Percentiles rank a stretch among this genome's conserved stretches.
Conservation (phyloP, 2,797 vertebrate genomes). For the Mormyrus hasselquistii region DNA sequence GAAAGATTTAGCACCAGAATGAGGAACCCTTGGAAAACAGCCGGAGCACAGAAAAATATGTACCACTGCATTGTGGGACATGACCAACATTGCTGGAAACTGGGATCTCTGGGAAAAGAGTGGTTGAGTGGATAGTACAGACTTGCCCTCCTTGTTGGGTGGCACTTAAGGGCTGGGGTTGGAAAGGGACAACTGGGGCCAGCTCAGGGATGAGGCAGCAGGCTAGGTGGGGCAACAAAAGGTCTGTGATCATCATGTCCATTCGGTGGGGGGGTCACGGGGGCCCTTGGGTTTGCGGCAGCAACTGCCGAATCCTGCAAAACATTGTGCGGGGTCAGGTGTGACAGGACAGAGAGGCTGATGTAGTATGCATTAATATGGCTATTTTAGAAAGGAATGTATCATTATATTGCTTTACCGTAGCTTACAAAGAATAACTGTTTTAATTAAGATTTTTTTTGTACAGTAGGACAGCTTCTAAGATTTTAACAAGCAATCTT, state of each 20-base stretch:
- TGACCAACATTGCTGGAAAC: conserved; percentile 69
- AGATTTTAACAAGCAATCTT: not conserved
- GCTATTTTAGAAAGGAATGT: not conserved
- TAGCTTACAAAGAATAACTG: not conserved
- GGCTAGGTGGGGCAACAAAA: not conserved
- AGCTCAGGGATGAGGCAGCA: conserved; percentile 23
- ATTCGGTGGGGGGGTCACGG: conserved; percentile 76
- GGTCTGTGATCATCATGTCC: conserved; percentile 74
- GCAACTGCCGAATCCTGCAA: conserved; percentile 80
- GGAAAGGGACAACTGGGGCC: conserved; percentile 49
- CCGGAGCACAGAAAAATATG: conserved; percentile 55
- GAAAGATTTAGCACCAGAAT: conserved; percentile 71
- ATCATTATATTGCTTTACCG: not conserved
- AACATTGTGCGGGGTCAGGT: not conserved
- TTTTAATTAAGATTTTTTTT: not conserved
- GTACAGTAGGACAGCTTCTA: not conserved
- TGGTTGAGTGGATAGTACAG: conserved; percentile 50
- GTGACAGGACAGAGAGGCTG: not conserved
- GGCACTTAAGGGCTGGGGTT: conserved; percentile 59
- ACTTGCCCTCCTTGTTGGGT: conserved; percentile 55
- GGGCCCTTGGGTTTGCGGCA: conserved; percentile 83
- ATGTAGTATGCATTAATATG: not conserved
- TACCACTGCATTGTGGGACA: conserved; percentile 63
- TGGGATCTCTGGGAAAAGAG: conserved; percentile 54
- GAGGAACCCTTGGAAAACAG: conserved; percentile 55